A percentile compares a stretch with the other conserved stretches of the same genome.
Conservation (phyloP, 2,888 invertebrate species). For the Zhengitettix transpicula region DNA sequence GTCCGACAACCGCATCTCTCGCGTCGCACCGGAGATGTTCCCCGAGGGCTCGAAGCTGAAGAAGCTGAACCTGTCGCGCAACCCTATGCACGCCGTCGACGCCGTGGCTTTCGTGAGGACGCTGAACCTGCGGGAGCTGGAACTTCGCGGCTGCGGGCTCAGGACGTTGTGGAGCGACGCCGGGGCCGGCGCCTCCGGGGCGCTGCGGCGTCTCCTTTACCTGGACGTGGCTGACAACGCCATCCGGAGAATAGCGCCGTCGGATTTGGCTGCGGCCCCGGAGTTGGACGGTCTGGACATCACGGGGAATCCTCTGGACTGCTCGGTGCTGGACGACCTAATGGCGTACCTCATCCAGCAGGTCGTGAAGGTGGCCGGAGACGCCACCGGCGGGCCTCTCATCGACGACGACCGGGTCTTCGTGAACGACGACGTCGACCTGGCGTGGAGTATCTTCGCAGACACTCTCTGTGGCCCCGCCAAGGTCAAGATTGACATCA, state of each 20-base stretch:
- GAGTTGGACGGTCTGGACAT: constrained; percentile 42
- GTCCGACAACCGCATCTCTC: constrained; percentile 48
- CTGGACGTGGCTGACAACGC: constrained; percentile 41
- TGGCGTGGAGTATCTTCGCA: neutral
- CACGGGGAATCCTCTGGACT: constrained; percentile 47
- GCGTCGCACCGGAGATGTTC: constrained; percentile 44
- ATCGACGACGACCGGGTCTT: constrained; percentile 4
- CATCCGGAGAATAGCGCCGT: constrained; percentile 34
- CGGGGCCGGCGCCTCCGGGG: constrained; percentile 29
- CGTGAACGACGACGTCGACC: neutral
- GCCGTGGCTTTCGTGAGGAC: constrained; percentile 47
- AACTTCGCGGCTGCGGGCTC: constrained; percentile 51
- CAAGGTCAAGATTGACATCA: neutral
- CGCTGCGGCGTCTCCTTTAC: constrained; percentile 30
- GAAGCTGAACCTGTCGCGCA: constrained; percentile 52
- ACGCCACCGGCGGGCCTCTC: constrained; percentile 31
- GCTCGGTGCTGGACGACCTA: constrained; percentile 49
- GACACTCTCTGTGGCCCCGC: neutral
- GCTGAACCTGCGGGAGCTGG: constrained; percentile 43
- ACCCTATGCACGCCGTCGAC: constrained; percentile 48
- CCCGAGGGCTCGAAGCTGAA: constrained; percentile 45
- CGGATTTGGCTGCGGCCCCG: constrained; percentile 39
- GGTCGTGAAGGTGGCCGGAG: constrained; percentile 40
- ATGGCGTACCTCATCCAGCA: constrained; percentile 26
- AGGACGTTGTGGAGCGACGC: constrained; percentile 48